A percentile compares a stretch with the other conserved stretches of the same genome.
Evolutionary conservation across 2,797 vertebrate species (phyloP).

Genomic region (Acestrorhynchus altus): DNA sequence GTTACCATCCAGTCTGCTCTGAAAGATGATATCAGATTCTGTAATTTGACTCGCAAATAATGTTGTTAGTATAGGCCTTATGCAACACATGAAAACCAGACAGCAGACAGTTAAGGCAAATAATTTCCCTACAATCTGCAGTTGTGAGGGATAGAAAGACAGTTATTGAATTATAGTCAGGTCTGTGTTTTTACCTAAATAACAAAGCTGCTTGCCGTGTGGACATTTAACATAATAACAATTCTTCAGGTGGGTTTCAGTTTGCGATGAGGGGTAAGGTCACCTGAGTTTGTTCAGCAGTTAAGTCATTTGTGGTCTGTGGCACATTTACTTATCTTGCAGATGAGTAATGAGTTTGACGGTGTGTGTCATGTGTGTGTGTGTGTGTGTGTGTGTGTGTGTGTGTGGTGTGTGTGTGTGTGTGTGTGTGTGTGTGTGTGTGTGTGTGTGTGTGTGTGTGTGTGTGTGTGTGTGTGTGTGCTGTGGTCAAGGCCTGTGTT

Average conservation of each 20-base stretch:
- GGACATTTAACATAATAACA: background rate
- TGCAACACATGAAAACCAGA: slow-evolving; percentile 25
- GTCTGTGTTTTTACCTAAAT: background rate
- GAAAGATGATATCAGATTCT: background rate
- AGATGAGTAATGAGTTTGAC: slow-evolving; percentile 76
- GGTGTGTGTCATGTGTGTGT: slow-evolving; percentile 64
- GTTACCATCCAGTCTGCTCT: background rate
- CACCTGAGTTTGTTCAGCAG: slow-evolving; percentile 36
- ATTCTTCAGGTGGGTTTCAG: background rate
- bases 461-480: slow-evolving; percentile 73
- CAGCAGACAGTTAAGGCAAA: slow-evolving; percentile 10
- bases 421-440: slow-evolving; percentile 52
- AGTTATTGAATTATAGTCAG: background rate
- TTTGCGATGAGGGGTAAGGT: slow-evolving; percentile 21
- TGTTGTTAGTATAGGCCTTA: slow-evolving; percentile 18
- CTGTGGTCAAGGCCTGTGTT: slow-evolving; percentile 70
- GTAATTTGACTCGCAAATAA: slow-evolving; percentile 27
- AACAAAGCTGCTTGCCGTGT: background rate
- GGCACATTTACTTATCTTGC: slow-evolving; percentile 78
- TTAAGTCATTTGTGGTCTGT: slow-evolving; percentile 68
- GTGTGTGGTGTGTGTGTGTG: slow-evolving; percentile 71
- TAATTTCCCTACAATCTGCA: slow-evolving; percentile 23
- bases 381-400: no score
- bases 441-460: slow-evolving; percentile 56
- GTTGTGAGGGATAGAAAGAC: background rate